A percentile compares a stretch with the other conserved stretches of the same genome.
phyloP scores from a whole-genome alignment of 1,140 invertebrate genomes.

The Pachyrhynchus sulphureomaculatus region DNA sequence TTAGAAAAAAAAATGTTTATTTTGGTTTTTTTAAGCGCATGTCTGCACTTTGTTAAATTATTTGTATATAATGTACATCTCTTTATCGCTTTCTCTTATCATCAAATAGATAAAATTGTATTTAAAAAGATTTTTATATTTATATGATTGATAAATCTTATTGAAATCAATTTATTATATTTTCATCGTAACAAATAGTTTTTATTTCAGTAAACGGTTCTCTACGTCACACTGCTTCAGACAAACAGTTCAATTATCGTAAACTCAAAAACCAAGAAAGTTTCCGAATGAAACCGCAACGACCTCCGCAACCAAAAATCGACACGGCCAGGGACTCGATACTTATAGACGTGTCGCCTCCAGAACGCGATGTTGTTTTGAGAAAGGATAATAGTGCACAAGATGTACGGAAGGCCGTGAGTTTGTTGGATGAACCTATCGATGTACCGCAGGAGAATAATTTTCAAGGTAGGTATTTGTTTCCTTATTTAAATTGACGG shows the following conservation, averaged over 20 bases:
- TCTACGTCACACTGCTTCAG: constrained; percentile 43
- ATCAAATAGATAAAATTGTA: too few species aligned
- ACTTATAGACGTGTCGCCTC: constrained; percentile 62
- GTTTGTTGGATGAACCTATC: constrained; percentile 76
- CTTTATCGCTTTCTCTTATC: too few species aligned
- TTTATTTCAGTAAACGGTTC: constrained; percentile 33
- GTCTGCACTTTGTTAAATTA: too few species aligned
- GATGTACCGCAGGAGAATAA: constrained; percentile 58
- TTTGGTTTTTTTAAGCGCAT: too few species aligned
- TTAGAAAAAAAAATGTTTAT: too few species aligned
- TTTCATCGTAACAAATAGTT: too few species aligned
- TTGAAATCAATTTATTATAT: too few species aligned
- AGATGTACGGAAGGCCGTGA: constrained; percentile 52
- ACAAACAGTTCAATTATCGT: constrained; percentile 75
- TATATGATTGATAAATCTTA: too few species aligned
- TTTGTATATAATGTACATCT: too few species aligned
- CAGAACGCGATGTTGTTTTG: constrained; percentile 49
- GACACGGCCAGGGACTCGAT: constrained; percentile 57
- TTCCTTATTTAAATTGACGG: not conserved
- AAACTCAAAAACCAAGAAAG: constrained; percentile 68
- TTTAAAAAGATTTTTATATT: too few species aligned
- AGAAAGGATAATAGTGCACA: constrained; percentile 10
- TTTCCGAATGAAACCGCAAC: constrained; percentile 51
- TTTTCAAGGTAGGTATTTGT: constrained; percentile 11
- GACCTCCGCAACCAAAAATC: constrained; percentile 56